Evolutionary conservation across 2,888 invertebrate genomes (phyloP), one percentile per base, ranked within the genome.

Genomic region (Tinea trinotella): DNA sequence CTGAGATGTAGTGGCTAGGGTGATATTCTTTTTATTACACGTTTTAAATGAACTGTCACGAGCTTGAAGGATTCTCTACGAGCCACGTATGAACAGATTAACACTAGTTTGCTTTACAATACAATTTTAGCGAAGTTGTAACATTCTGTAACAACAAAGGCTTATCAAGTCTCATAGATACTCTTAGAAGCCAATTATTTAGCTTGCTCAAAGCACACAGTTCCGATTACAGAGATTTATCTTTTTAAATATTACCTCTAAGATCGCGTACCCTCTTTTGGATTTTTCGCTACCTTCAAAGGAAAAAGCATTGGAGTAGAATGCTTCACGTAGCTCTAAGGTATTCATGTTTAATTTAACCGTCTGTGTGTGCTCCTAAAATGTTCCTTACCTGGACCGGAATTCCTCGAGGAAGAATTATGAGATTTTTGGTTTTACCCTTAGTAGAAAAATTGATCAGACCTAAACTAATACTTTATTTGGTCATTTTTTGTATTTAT

Each of bases 301-400:
- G 84, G 65, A 64, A 75, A n/a, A 76, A 68, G 74, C 80, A 83
- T 72, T 73, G 76, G 67, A 73, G 74, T 70, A 84, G 83, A 84
- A 84, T 79, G 74, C 79, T 82, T 75, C 79, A 75, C 78, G 71
- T 77, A 83, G 80, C 53, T 74, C 74, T 80, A 75, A 81, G 76
- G 81, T 80, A 83, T 81, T 81, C 80, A 81, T 81, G 80, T 82
- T 80, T 80, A 82, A 84, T 83, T 82, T 83, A 76, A 70, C 70
- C 73, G 67, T 40, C 60, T 68, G 73, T 69, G 63, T 73, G 71
- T 68, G 68, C 65, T 67, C 67, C 65, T 67, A 73, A 77, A 76
- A 79, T 79, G 63, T 71, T 70, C 77, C 76, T 77, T 72, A 68
- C 73, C 73, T 73, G 71, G 67, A 74, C 75, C 73, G 68, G 57